Percentiles rank a stretch among this genome's conserved stretches.
Conservation (phyloP, 1,140 invertebrate genomes). For the Cydia pomonella region DNA sequence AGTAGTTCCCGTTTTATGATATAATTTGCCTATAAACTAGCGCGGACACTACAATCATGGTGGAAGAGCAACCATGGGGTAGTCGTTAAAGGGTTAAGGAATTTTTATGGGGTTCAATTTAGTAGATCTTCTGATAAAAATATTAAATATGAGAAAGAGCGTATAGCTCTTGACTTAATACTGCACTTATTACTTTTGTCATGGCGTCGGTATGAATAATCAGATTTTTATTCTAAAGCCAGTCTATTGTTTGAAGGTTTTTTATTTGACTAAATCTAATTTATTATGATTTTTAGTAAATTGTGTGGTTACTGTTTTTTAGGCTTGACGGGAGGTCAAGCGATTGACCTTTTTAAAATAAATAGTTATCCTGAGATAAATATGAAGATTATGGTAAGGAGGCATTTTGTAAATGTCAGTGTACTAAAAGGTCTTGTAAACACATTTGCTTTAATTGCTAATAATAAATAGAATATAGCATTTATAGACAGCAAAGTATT, state of each 20-base stretch:
- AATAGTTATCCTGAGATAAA: background rate
- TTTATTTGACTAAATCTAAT: background rate
- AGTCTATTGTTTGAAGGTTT: slow-evolving; percentile 15
- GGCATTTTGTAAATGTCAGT: background rate
- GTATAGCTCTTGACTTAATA: background rate
- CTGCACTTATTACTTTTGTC: background rate
- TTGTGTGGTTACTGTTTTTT: background rate
- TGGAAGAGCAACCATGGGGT: background rate
- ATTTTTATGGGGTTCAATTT: slow-evolving; percentile 11
- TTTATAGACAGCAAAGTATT: background rate
- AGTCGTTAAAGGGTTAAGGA: slow-evolving; percentile 16
- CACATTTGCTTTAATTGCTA: background rate
- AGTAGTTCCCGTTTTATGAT: background rate
- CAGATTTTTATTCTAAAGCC: background rate
- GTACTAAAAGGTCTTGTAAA: background rate
- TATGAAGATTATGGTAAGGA: slow-evolving; percentile 5
- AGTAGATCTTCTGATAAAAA: background rate
- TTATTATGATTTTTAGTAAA: slow-evolving; percentile 15
- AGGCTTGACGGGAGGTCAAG: background rate
- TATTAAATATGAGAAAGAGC: background rate
- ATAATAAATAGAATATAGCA: background rate
- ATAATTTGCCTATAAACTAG: slow-evolving; percentile 19
- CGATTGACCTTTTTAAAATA: background rate
- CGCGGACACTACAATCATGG: slow-evolving; percentile 3
- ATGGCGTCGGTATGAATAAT: background rate